Conservation (phyloP, 2,113 vertebrate genomes). For the Mormyrus lacerda region DNA sequence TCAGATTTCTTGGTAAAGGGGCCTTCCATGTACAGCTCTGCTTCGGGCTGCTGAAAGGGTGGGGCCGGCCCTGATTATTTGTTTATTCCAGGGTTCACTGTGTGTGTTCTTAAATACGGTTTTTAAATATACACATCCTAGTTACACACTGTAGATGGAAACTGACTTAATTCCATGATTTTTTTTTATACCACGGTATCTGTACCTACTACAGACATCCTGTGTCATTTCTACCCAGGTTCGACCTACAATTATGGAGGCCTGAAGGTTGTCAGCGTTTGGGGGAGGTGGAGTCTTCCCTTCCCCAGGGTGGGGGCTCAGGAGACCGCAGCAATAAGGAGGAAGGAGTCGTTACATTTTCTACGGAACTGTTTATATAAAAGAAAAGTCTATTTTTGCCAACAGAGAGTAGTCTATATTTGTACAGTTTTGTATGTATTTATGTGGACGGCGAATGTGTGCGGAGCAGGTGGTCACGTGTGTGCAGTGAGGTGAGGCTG, state of each 20-base stretch:
- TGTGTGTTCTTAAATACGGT: background rate
- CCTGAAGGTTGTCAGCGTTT: slow-evolving; percentile 59
- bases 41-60: too few relatives aligned
- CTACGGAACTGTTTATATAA: slow-evolving; percentile 51
- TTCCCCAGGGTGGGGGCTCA: slow-evolving; percentile 64
- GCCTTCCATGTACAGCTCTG: background rate
- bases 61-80: background rate
- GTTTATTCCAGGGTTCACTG: background rate
- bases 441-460: slow-evolving; percentile 51
- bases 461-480: slow-evolving; percentile 47
- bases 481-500: slow-evolving; percentile 57
- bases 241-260: slow-evolving; percentile 91
- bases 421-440: slow-evolving; percentile 45
- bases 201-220: background rate
- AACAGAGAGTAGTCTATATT: slow-evolving; percentile 30
- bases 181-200: background rate
- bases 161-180: background rate
- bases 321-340: slow-evolving; percentile 55
- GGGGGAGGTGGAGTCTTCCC: slow-evolving; percentile 77
- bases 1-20: background rate
- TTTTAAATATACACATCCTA: background rate
- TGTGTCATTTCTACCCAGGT: slow-evolving; percentile 58
- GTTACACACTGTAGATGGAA: background rate
- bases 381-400: slow-evolving; percentile 54
- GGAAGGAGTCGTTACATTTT: slow-evolving; percentile 57